phyloP scores from a whole-genome alignment of 2,888 invertebrate genomes.

The Resseliella maxima region DNA sequence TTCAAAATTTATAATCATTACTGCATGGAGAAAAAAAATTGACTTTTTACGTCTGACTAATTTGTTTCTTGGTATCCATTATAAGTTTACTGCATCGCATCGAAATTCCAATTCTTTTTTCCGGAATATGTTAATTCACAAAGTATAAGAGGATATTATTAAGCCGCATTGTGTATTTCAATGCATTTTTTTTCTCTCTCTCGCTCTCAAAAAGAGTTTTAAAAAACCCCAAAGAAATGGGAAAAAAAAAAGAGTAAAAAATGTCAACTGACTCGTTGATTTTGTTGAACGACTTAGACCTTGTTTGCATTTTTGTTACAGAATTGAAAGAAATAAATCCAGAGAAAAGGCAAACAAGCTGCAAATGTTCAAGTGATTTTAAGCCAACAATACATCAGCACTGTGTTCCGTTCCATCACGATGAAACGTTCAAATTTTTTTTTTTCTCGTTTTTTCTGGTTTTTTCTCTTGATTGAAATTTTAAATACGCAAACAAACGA shows the following conservation, averaged over 20 bases:
- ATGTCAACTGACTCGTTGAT: not conserved
- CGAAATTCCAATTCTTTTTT: not conserved
- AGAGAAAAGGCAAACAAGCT: not conserved
- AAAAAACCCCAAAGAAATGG: not conserved
- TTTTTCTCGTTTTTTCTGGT: too few relatives aligned
- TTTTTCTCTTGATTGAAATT: not conserved
- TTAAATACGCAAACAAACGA: not conserved
- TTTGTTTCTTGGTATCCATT: not conserved
- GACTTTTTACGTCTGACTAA: not conserved
- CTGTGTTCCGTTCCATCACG: not conserved
- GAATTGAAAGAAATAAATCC: too few relatives aligned
- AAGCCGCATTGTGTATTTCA: not conserved
- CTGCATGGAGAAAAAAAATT: not conserved
- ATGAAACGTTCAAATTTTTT: slow-evolving; percentile 25
- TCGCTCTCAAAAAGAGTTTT: not conserved
- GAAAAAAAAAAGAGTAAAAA: not conserved
- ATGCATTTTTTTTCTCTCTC: too few relatives aligned
- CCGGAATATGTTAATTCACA: not conserved
- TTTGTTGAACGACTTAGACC: not conserved
- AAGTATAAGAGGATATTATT: slow-evolving; percentile 24
- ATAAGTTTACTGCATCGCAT: not conserved
- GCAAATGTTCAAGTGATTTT: not conserved
- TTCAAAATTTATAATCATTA: not conserved
- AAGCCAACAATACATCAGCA: not conserved
- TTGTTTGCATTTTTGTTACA: too few relatives aligned